A percentile compares a stretch with the other conserved stretches of the same genome.
Conservation (phyloP, 2,888 invertebrate genomes). For the Nowickia ferox region DNA sequence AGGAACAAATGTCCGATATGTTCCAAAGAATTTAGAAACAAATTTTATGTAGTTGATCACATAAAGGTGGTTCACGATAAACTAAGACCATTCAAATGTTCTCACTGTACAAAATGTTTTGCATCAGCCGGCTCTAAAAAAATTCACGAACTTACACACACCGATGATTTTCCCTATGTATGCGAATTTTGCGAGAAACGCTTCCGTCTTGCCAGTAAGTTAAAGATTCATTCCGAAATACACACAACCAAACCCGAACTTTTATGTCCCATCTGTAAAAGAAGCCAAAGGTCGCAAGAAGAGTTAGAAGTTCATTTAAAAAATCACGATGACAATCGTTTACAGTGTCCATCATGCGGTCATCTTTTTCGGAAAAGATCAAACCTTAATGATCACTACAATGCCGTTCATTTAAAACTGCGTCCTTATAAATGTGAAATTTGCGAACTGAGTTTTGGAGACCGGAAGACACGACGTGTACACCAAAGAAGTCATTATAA, state of each 20-base stretch:
- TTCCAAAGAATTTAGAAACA: slow-evolving; percentile 57
- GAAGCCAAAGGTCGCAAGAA: slow-evolving; percentile 47
- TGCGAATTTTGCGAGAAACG: slow-evolving; percentile 61
- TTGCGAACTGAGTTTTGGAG: slow-evolving; percentile 65
- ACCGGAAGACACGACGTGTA: slow-evolving; percentile 57
- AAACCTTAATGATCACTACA: slow-evolving; percentile 63
- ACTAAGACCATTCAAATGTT: slow-evolving; percentile 68
- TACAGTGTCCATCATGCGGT: slow-evolving; percentile 65
- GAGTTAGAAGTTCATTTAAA: slow-evolving; percentile 60
- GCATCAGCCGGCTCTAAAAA: slow-evolving; percentile 47
- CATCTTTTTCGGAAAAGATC: slow-evolving; percentile 61
- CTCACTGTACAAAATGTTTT: slow-evolving; percentile 62
- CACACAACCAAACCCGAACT: slow-evolving; percentile 64
- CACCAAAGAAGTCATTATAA: slow-evolving; percentile 54
- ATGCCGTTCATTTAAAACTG: slow-evolving; percentile 63
- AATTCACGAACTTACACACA: slow-evolving; percentile 67
- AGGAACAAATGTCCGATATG: slow-evolving; percentile 56
- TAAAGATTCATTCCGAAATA: slow-evolving; percentile 64
- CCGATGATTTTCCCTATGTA: slow-evolving; percentile 54
- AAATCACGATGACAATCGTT: slow-evolving; percentile 59
- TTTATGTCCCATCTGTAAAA: slow-evolving; percentile 67
- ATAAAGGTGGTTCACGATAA: slow-evolving; percentile 65
- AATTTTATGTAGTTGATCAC: slow-evolving; percentile 62
- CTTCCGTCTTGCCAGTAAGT: slow-evolving; percentile 58
- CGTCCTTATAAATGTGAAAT: slow-evolving; percentile 60